Evolutionary conservation across 2,797 vertebrate species (phyloP), one percentile per base, ranked within the genome.

Genomic region (Enteromius anoplus): DNA sequence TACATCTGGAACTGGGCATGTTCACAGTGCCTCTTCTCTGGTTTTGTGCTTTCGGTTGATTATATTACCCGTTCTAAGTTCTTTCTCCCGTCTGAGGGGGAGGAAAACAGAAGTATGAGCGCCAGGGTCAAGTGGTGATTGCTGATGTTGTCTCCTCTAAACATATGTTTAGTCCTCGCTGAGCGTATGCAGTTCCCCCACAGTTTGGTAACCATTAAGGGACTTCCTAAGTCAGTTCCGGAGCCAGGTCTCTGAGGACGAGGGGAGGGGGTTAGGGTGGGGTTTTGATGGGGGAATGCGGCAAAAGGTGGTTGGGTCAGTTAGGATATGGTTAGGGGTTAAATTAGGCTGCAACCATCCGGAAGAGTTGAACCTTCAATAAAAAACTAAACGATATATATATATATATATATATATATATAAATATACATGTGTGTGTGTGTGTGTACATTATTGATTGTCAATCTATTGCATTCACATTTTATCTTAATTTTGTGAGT

Each of bases 181-280:
- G 94, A 94, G 83, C 91, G 86, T 87, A 93, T 88, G 90, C 92
- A 87, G 91, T 94, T 94, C 92, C 92, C 93, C 87, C 82, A 91
- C 94, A 95, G 92, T 96, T 96, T 97, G 96, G 95, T 94, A 96
- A 96, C 94, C 91, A 96, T 97, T 96, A 96, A 88, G 92, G 92
- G 81, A 94, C 94, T 96, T 97, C 96, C 96, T 88, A 94, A 95
- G 94, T 93, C 92, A 94, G 94, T 96, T 96, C 95, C 93, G 94
- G 94, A 93, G 86, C 85, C 87, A 83, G 80, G 85, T 84, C 89
- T 86, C 88, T 45, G 92, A 94, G 90, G 91, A 93, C 85, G 82
- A 83, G 79, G 62, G 71, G 70, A 53, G 79, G 69, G 75, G 45
- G 23, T 32, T 29, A 65, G 7, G 72, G 79, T 60, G 81, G 69